phyloP scores from a whole-genome alignment of 64 coral and sea anemone species.

The Cladopsammia gracilis region DNA sequence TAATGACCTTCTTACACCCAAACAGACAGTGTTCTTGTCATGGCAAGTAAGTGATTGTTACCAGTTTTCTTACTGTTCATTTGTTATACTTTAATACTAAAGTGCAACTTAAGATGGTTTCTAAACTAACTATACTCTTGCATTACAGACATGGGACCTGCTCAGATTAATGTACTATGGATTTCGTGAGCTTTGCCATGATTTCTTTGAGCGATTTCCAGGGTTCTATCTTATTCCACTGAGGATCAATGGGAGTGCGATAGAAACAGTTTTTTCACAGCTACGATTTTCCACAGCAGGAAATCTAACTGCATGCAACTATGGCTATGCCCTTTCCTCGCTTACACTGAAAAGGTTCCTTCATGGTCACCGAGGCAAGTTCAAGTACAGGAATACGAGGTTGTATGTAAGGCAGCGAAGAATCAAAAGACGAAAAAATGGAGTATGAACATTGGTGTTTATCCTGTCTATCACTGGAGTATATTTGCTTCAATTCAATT shows the following conservation, averaged over 20 bases:
- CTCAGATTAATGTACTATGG: conserved; percentile 44
- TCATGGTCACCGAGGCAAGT: neutral
- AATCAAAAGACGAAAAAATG: neutral
- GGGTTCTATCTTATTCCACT: conserved; percentile 7
- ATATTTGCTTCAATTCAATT: no score
- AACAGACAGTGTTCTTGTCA: neutral
- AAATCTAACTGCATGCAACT: neutral
- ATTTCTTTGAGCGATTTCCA: conserved; percentile 4
- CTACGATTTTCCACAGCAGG: conserved; percentile 2
- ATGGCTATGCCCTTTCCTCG: neutral
- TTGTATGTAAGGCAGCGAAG: neutral
- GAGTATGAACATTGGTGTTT: neutral
- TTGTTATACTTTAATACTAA: neutral
- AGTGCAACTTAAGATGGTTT: neutral
- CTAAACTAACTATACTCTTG: neutral
- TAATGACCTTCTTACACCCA: neutral
- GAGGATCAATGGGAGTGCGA: conserved; percentile 24
- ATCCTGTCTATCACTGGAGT: no score
- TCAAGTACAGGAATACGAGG: neutral
- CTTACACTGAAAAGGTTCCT: neutral
- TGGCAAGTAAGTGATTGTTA: neutral
- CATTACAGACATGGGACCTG: conserved; percentile 49
- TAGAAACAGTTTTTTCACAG: conserved; percentile 46
- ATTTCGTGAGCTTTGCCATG: conserved; percentile 19
- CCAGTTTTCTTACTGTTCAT: neutral